These are phyloP conservation scores for Acropternis orthonyx DNA, from an alignment of 2,797 vertebrate genomes.

Conservation along the genomic window DNA sequence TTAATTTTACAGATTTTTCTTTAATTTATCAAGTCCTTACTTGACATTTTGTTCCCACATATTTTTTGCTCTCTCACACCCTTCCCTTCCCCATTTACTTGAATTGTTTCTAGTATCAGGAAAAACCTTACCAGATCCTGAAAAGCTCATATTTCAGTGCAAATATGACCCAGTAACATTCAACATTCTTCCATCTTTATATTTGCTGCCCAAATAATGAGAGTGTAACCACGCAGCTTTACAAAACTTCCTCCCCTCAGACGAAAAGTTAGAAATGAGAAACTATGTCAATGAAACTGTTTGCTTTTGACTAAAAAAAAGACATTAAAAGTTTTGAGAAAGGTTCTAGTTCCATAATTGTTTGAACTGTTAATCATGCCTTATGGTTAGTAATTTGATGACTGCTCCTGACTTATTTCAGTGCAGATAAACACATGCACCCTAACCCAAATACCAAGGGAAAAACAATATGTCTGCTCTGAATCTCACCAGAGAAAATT, in stretches of 20 bases:
- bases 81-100: rapidly evolving
- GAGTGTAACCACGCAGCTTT: not conserved
- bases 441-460: not conserved
- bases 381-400: not conserved
- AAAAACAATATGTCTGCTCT: not conserved
- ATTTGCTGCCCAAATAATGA: not conserved
- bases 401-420: not conserved
- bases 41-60: not conserved
- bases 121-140: not conserved
- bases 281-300: not conserved
- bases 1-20: not conserved
- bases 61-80: not conserved
- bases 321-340: not conserved
- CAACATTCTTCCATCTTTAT: not conserved
- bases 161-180: not conserved
- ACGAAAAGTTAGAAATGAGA: not conserved
- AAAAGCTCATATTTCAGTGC: not conserved
- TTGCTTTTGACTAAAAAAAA: not conserved
- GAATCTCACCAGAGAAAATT: not conserved
- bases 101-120: not conserved
- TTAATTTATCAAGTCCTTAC: not conserved
- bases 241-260: not conserved
- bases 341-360: not conserved
- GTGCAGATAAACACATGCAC: not conserved
- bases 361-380: not conserved